Evolutionary conservation across 2,113 vertebrate genomes (phyloP), one percentile per base, ranked within the genome.

Genomic region (Lanius collurio): DNA sequence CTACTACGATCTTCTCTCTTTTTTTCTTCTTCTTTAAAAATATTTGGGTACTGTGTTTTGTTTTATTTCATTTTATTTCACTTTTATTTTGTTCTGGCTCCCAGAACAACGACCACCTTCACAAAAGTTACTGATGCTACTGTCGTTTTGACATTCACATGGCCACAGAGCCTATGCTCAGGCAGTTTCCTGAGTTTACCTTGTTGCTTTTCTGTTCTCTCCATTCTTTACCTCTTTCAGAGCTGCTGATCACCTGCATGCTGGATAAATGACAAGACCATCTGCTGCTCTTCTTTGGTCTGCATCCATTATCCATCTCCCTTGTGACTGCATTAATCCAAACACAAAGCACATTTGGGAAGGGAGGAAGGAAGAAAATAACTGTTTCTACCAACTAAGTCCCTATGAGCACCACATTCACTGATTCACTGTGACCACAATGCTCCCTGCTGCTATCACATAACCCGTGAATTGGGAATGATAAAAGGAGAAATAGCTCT

Each of bases 141-240:
- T 20, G 20, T 44, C 1, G 0, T 30, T 11, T 33, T 63, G 27
- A 11, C 26, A 24, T 53, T 39, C 12, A 46, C 21, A 33, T 4
- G 39, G 16, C 24, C 39, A 70, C 10, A 47, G 46, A 75, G 13
- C 21, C 13, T 17, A 8, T 4, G 3, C 39, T 68, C 3, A 1
- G 16, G 23, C 31, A 17, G 4, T 57, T 76, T 67, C 42, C 53
- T 19, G 22, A 44, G 19, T 73, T 31, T 39, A 14, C 41, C 8
- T 11, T 22, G 8, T 9, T 82, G 23, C 15, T 86, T 65, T 59
- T 67, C 42, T 76, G 12, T 24, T 80, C 18, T 67, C 14, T 31
- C 10, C 1, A 1, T 49, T 67, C 47, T 27, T 79, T 35, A 16
- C 27, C 11, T 23, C 49, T 63, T 47, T 67, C 22, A 30, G 62